A percentile compares a stretch with the other conserved stretches of the same genome.
Evolutionary conservation across 1,140 invertebrate genomes (phyloP).

Genomic region (Sitophilus oryzae): DNA sequence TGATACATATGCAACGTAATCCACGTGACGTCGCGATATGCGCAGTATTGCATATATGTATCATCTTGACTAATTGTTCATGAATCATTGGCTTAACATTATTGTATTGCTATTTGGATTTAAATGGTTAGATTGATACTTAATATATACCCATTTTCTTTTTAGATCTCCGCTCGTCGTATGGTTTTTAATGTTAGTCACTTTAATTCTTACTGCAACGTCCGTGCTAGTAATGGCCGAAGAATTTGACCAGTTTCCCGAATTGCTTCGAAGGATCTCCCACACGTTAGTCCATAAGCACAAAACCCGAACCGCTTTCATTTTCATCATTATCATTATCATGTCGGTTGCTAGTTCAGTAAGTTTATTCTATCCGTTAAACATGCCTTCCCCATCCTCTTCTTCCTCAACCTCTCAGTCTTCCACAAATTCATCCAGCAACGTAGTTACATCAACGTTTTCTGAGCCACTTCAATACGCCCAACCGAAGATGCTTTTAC

Average conservation of each 20-base stretch:
- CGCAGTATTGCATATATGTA: no score
- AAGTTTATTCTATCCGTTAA: constrained; percentile 11
- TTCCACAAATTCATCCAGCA: background rate
- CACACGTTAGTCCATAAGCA: constrained; percentile 66
- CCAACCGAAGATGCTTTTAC: background rate
- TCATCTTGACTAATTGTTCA: no score
- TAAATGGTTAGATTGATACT: constrained; percentile 4
- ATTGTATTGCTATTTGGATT: background rate
- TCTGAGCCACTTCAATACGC: background rate
- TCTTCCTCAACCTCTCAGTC: background rate
- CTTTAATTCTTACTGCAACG: constrained; percentile 59
- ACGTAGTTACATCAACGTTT: background rate
- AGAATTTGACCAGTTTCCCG: constrained; percentile 65
- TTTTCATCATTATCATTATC: constrained; percentile 70
- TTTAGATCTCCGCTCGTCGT: constrained; percentile 26
- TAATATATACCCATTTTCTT: constrained; percentile 3
- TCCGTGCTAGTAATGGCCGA: constrained; percentile 80
- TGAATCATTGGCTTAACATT: no score
- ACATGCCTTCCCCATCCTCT: background rate
- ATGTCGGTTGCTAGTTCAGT: constrained; percentile 56
- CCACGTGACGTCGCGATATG: no score
- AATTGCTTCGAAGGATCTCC: constrained; percentile 61
- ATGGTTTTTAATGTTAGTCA: constrained; percentile 53
- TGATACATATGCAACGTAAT: no score
- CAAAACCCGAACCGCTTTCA: constrained; percentile 65